phyloP scores from a whole-genome alignment of 2,888 invertebrate genomes.

The Epinotia nisella region DNA sequence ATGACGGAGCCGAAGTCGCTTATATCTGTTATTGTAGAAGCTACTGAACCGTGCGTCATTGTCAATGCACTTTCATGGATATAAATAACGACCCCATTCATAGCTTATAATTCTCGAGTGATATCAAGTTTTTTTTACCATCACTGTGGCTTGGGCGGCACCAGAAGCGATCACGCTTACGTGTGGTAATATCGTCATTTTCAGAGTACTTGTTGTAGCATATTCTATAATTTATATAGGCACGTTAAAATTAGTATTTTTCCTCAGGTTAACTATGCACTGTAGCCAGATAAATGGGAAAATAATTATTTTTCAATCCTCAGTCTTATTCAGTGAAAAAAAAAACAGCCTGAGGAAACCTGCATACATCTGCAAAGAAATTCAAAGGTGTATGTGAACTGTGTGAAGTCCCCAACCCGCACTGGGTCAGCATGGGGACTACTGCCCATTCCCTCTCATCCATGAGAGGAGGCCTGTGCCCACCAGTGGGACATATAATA shows the following conservation, averaged over 20 bases:
- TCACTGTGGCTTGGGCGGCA: slow-evolving; percentile 50
- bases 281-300: neutral
- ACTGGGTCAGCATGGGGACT: too few species aligned
- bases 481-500: too few species aligned
- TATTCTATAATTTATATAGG: neutral
- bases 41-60: slow-evolving; percentile 53
- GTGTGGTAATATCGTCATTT: slow-evolving; percentile 8
- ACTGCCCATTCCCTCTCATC: too few species aligned
- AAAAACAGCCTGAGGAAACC: too few species aligned
- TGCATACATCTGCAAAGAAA: too few species aligned
- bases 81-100: slow-evolving; percentile 56
- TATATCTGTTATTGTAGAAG: slow-evolving; percentile 60
- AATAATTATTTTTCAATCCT: neutral
- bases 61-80: slow-evolving; percentile 53
- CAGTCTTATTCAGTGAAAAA: neutral
- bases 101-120: slow-evolving; percentile 39
- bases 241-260: neutral
- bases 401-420: too few species aligned
- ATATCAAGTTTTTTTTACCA: slow-evolving; percentile 35
- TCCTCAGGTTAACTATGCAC: neutral
- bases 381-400: too few species aligned
- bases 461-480: too few species aligned
- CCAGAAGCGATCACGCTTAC: slow-evolving; percentile 45
- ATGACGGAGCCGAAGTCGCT: slow-evolving; percentile 73
- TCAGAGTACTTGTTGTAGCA: neutral